Evolutionary conservation across 2,797 vertebrate genomes (phyloP).

Genomic region (Sebastiscus albofasciatus): DNA sequence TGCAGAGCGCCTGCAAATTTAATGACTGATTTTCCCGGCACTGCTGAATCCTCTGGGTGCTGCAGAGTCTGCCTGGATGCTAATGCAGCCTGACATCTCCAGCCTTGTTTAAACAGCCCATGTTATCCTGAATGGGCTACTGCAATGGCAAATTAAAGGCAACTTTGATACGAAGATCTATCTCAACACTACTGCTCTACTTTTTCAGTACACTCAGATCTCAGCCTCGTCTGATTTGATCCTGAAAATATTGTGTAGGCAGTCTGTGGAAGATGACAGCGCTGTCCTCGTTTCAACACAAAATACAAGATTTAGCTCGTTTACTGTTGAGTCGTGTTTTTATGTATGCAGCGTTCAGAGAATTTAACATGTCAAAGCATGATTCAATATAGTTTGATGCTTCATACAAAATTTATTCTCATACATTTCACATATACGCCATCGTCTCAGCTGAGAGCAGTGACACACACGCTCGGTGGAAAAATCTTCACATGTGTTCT

Average conservation of each 20-base stretch:
- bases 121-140: slow-evolving; percentile 47
- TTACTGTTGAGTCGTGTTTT: not conserved
- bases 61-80: slow-evolving; percentile 57
- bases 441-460: not conserved
- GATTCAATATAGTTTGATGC: not conserved
- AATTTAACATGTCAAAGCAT: slow-evolving; percentile 10
- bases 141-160: slow-evolving; percentile 65
- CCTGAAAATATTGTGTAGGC: slow-evolving; percentile 5
- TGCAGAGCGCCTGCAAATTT: slow-evolving; percentile 75
- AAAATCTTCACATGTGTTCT: not conserved
- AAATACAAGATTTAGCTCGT: not conserved
- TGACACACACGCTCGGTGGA: not conserved
- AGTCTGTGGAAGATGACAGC: slow-evolving; percentile 19
- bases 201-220: slow-evolving; percentile 23
- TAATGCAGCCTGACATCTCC: slow-evolving; percentile 80
- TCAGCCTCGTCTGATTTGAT: slow-evolving; percentile 1
- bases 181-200: slow-evolving; percentile 28
- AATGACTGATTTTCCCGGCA: slow-evolving; percentile 79
- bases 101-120: slow-evolving; percentile 76
- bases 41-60: slow-evolving; percentile 68
- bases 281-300: not conserved
- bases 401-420: slow-evolving; percentile 1
- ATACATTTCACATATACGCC: not conserved
- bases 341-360: not conserved
- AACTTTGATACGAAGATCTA: slow-evolving; percentile 27